Evolutionary conservation across 1,140 invertebrate genomes (phyloP), one percentile per base, ranked within the genome.

Genomic region (Drosophila sproati): DNA sequence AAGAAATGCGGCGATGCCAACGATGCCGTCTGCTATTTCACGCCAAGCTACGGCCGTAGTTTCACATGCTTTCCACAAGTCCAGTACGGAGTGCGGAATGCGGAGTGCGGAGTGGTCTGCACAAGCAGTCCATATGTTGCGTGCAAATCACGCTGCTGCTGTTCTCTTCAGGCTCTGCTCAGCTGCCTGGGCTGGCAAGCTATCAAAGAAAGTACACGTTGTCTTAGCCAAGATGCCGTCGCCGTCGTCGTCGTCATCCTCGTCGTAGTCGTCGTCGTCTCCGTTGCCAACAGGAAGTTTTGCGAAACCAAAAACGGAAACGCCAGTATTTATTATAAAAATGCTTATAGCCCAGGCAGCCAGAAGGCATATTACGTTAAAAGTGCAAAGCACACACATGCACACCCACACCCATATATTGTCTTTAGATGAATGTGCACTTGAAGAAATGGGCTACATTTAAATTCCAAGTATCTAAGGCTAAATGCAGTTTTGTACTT

Each of bases 271-370:
- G 59, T 4, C 51, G 8, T 4, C 34, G 59, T 31, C n/a, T 34
- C 10, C 85, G 73, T 85, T 87, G 80, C 80, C 80, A 90, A 85
- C 85, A 85, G 85, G 85, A 89, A 89, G 86, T 90, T 20, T 90
- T 86, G 86, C 82, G 20, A 90, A 90, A 90, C 86, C 81, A 90
- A 90, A 89, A 90, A 77, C 86, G 86, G 86, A 90, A 86, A 77
- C 76, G 73, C 62, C 59, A 90, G 90, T 86, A 90, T 90, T 90
- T 90, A 90, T 90, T 90, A 90, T 82, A 90, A 88, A 90, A 90
- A 90, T 86, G 76, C 77, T 90, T 71, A 90, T 89, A 83, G 83
- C 85, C 89, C 83, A 83, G 77, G 73, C 80, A 80, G 73, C 59
- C 85, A 87, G 80, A 81, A 80, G 83, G 83, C 83, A 88, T 88